These are phyloP conservation scores for Samia ricini DNA, from an alignment of 1,140 invertebrate genomes.

Conservation along the genomic window DNA sequence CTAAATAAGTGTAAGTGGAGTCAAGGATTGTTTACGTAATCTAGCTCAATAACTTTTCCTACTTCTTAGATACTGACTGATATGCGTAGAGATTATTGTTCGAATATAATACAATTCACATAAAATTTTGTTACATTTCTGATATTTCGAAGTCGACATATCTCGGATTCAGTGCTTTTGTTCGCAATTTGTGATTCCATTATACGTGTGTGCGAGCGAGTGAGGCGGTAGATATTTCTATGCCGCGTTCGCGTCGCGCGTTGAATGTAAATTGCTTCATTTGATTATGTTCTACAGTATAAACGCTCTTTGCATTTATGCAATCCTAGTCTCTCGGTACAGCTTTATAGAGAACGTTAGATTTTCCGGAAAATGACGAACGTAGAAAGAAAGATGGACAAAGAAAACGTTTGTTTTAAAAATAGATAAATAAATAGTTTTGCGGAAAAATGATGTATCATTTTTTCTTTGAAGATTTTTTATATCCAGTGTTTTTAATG, in stretches of 20 bases:
- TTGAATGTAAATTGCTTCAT: constrained; percentile 75
- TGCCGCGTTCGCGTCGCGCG: constrained; percentile 38
- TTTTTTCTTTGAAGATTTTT: too few relatives aligned
- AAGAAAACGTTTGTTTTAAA: too few relatives aligned
- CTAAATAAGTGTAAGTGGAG: too few relatives aligned
- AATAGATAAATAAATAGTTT: too few relatives aligned
- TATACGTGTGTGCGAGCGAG: constrained; percentile 52
- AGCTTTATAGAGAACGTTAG: constrained; percentile 2
- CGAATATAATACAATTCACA: constrained; percentile 43
- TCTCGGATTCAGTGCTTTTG: constrained; percentile 51
- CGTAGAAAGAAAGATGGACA: too few relatives aligned
- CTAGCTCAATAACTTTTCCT: constrained; percentile 13
- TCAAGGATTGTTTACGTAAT: not conserved
- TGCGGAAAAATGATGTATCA: too few relatives aligned
- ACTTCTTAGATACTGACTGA: constrained; percentile 35
- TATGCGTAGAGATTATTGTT: constrained; percentile 50
- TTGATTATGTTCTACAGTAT: constrained; percentile 64
- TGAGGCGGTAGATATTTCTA: constrained; percentile 30
- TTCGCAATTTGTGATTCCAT: constrained; percentile 68
- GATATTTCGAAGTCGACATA: constrained; percentile 41
- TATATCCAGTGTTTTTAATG: too few relatives aligned
- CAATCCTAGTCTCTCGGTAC: constrained; percentile 44
- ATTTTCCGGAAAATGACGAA: not conserved
- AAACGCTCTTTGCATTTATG: constrained; percentile 70
- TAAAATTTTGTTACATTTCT: constrained; percentile 69